Evolutionary conservation across 92 coral and sea anemone species (phyloP), one percentile per base, ranked within the genome.

Genomic region (Siderastrea siderea): DNA sequence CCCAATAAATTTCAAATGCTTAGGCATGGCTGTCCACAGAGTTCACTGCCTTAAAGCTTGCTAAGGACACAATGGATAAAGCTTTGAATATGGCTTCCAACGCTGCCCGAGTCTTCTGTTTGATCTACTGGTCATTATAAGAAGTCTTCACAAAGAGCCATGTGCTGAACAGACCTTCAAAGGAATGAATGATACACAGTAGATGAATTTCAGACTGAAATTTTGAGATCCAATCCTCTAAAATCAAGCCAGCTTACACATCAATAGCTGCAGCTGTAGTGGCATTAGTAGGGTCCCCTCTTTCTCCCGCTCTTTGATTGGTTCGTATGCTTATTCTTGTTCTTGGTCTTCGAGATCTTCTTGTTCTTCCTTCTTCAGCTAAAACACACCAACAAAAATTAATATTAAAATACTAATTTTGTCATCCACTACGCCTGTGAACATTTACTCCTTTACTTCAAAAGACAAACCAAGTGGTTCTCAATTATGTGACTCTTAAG

Each of bases 191-290:
- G 38, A 26, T 26, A 26, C 38, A 68, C 9, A 68, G 72, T 68
- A 26, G 13, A 46, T 26, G 38, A 26, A 26, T 26, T 26, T 26
- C 38, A 26, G 38, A 26, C 38, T 26, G 38, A 26, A 26, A 26
- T 26, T 26, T 26, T 26, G 38, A 26, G 38, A 26, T 26, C 0
- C 38, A 26, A 26, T 26, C 38, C 38, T 26, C 38, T 26, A 26
- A 26, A 26, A 26, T 26, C 38, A 26, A 26, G 38, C 38, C 38
- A 72, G 78, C 98, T 95, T 88, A 95, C 98, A 91, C 90, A 82
- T 95, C 98, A 59, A 95, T 88, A 53, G 98, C 96, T 19, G 98
- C 93, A 26, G 94, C 94, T 49, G 94, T 92, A 4, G 93, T 93
- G 6, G 98, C 98, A 90, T 93, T 93, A 10, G 95, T 70, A 70